phyloP scores from a whole-genome alignment of 2,113 vertebrate genomes.

The Coptodon bakossiorum region DNA sequence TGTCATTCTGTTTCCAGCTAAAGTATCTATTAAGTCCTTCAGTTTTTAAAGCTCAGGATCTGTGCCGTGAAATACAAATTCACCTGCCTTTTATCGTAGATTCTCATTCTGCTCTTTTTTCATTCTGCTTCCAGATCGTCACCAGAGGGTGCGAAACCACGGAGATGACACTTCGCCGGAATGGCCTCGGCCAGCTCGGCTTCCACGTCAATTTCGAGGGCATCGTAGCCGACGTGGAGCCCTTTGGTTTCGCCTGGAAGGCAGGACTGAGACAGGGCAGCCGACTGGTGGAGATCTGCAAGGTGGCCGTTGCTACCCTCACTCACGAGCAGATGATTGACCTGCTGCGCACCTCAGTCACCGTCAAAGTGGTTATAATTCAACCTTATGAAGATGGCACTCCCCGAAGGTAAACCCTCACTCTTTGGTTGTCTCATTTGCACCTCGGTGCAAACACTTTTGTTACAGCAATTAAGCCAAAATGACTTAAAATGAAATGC shows the following conservation, averaged over 20 bases:
- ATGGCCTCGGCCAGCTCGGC: conserved; percentile 90
- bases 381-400: conserved; percentile 91
- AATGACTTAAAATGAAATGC: background rate
- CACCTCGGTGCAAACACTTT: background rate
- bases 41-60: background rate
- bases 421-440: background rate
- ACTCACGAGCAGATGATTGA: conserved; percentile 98
- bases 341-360: conserved; percentile 86
- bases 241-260: conserved; percentile 97
- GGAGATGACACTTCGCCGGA: conserved; percentile 88
- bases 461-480: background rate
- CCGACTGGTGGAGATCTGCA: conserved; percentile 95
- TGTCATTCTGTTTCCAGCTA: background rate
- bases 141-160: conserved; percentile 92
- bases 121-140: conserved; percentile 73
- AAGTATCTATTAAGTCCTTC: background rate
- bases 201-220: conserved; percentile 98
- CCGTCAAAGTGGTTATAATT: conserved; percentile 94
- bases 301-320: conserved; percentile 91
- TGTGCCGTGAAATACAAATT: background rate
- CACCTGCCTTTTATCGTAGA: background rate
- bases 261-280: conserved; percentile 92
- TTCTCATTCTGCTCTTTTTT: background rate
- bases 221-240: conserved; percentile 94
- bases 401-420: conserved; percentile 79